Base-by-base conservation (phyloP, 2,113 vertebrate genomes). In the Syrrhaptes paradoxus region DNA sequence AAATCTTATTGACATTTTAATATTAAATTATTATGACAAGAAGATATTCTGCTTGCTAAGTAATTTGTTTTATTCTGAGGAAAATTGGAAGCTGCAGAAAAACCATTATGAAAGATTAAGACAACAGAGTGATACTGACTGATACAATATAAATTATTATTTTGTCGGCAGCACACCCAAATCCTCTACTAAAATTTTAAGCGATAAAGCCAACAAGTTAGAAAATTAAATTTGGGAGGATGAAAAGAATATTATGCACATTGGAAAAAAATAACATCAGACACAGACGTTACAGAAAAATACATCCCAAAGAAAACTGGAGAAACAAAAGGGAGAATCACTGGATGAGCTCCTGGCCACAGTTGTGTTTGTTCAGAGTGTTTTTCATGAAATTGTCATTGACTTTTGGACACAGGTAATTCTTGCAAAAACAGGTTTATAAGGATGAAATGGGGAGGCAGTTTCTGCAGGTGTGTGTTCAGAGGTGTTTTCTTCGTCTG, bases 1-100 rank as follows among this genome's bases (percentile, higher is more conserved):
- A 96, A 97, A 96, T 95, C 95, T 97, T 97, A 97, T 96, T 97
- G 97, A 97, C 96, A 97, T 97, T 97, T 97, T 97, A 97, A 97
- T 97, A 97, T 97, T 97, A 97, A 97, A 97, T 97, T 97, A 97
- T 97, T 97, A 97, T 97, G 97, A 96, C 96, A 97, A 96, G 94
- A 97, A 97, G 96, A 97, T 95, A 97, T 97, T 97, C 96, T 83
- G 94, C 96, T 97, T 96, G 95, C 96, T 97, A 97, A 97, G 96
- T 97, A 97, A 97, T 97, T 97, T 97, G 96, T 97, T 97, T 97
- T 97, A 97, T 97, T 96, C 88, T 29, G 85, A 92, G 85, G 85
- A 96, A 97, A 97, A 97, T 96, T 97, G 96, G 96, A 97, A 97
- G 95, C 96, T 95, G 95, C 94, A 96, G 97, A 97, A 97, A 97